Evolutionary conservation across 2,797 vertebrate species (phyloP), one percentile per base, ranked within the genome.

Genomic region (Amniataba percoides): DNA sequence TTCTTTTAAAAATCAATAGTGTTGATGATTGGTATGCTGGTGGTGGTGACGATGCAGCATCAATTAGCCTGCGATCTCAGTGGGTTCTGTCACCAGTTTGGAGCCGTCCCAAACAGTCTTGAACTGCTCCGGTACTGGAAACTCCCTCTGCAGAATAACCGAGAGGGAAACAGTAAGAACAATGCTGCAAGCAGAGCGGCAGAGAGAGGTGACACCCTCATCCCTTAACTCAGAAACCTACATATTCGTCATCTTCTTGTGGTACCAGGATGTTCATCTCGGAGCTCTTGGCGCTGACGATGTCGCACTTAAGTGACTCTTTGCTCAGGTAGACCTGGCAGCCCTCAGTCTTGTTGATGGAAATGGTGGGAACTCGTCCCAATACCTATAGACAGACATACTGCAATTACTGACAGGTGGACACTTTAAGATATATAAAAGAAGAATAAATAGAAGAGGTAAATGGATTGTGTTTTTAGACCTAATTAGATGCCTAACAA

Each of bases 271-370:
- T 93, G 88, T 99, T 99, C 98, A 99, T 99, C 95, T 98, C 98
- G 0, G 98, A 99, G 80, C 98, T 99, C 88, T 96, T 99, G 91
- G 98, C 98, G 74, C 98, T 99, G 93, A 99, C 95, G 25, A 99
- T 96, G 92, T 97, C 96, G 91, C 98, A 99, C 82, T 90, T 93
- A 65, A 99, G 88, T 0, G 98, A 96, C 1, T 96, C 96, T 72
- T 97, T 95, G 53, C 97, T 98, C 92, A 99, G 93, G 95, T 98
- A 99, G 78, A 99, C 92, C 78, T 99, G 98, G 87, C 98, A 99
- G 68, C 98, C 98, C 80, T 99, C 98, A 3, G 98, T 99, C 92
- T 98, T 99, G 90, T 99, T 99, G 90, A 99, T 97, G 82, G 98
- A 99, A 90, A 99, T 97, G 18, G 97, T 99, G 85, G 98, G 98